Evolutionary conservation across 2,113 vertebrate species (phyloP), one percentile per base, ranked within the genome.

Genomic region (Chelonoidis abingdonii): DNA sequence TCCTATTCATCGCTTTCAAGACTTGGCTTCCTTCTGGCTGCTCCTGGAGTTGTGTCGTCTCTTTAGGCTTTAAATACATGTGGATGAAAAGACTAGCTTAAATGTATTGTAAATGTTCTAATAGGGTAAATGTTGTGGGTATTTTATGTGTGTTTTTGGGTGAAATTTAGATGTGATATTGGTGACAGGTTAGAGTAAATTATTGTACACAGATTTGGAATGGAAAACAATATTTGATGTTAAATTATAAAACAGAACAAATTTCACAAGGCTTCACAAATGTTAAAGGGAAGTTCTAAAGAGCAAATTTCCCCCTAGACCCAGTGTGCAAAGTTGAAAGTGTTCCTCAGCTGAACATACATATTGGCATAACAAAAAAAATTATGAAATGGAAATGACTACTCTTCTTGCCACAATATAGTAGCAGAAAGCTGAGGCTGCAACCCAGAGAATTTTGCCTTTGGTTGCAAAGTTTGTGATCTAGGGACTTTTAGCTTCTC

Each of bases 361-460:
- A 38, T 25, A 88, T 21, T 59, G 87, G 92, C 93, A 83, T 4
- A 44, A 89, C 31, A 90, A 56, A 89, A 93, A 75, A 79, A 54
- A 24, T 88, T 94, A 91, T 89, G 94, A 94, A 95, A 90, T 88
- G 75, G 59, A 95, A 97, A 97, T 78, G 78, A 49, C 80, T 65
- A 41, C 38, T 9, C 92, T 89, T 80, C 44, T 21, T 94, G 35
- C 57, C 84, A 89, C 35, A 86, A 88, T 92, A 31, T 35, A 49
- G 75, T 81, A 8, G 75, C 0, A 0, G 84, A 90, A 94, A 94
- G 90, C 90, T 97, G 95, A 95, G 54, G 57, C 29, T 87, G 94
- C 92, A 94, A 59, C 65, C 57, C 82, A 50, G 75, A 89, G 49
- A 92, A 89, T 97, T 78, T 93, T 93, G 65, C 79, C 79, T 80